A percentile compares a stretch with the other conserved stretches of the same genome.
Conservation (phyloP, 1,140 invertebrate genomes). For the Drosophila cardini region DNA sequence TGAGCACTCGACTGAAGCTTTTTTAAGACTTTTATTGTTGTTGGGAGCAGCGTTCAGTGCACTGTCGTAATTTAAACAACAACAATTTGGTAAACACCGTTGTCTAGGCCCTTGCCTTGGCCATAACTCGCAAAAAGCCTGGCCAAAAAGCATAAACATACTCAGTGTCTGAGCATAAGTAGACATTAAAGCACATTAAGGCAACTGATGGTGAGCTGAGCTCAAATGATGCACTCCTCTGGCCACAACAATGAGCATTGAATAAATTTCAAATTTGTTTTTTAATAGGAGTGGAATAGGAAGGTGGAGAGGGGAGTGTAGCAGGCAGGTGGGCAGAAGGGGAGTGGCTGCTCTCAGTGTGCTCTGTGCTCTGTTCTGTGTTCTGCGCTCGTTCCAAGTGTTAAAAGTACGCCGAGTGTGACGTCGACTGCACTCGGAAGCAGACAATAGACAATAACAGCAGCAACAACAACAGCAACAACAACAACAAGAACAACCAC, state of each 20-base stretch:
- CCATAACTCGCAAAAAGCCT: conserved; percentile 11
- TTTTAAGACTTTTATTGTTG: not conserved
- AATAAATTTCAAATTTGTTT: conserved; percentile 83
- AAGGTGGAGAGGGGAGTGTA: not conserved
- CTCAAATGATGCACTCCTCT: conserved; percentile 80
- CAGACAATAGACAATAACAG: conserved; percentile 63
- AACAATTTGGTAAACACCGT: conserved; percentile 63
- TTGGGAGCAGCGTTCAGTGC: conserved; percentile 62
- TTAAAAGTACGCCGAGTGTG: conserved; percentile 79
- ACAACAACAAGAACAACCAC: conserved; percentile 24
- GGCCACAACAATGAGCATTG: conserved; percentile 75
- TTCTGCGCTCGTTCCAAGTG: conserved; percentile 64
- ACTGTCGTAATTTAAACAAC: conserved; percentile 75
- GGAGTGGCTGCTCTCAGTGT: conserved; percentile 5
- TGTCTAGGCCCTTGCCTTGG: conserved; percentile 49
- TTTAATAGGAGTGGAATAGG: conserved; percentile 24
- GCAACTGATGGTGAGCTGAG: conserved; percentile 52
- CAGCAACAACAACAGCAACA: conserved; percentile 25
- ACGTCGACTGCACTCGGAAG: conserved; percentile 78
- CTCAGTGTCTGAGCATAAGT: conserved; percentile 48
- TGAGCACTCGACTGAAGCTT: conserved; percentile 21
- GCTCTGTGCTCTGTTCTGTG: conserved; percentile 8
- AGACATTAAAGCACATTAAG: conserved; percentile 82
- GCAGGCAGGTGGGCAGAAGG: conserved; percentile 9
- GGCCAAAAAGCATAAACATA: conserved; percentile 57